Conservation (phyloP, 2,113 vertebrate genomes). For the Mormyrus iriodes region DNA sequence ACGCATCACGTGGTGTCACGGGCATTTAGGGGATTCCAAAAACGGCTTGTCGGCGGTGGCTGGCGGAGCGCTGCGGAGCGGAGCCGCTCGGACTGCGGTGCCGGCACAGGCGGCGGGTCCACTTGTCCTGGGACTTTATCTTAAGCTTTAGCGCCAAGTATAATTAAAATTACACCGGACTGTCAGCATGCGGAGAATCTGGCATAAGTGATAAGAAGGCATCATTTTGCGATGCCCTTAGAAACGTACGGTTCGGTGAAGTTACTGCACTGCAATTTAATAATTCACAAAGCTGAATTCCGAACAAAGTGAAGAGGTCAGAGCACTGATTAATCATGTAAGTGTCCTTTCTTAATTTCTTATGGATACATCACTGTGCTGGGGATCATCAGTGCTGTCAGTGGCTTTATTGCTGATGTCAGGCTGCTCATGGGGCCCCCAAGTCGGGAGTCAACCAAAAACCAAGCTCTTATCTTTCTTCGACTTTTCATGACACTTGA, state of each 20-base stretch:
- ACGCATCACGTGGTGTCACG: conserved; percentile 40
- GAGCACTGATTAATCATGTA: conserved; percentile 8
- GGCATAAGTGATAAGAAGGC: neutral
- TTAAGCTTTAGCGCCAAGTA: neutral
- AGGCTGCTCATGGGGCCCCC: neutral
- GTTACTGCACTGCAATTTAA: neutral
- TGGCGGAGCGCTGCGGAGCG: neutral
- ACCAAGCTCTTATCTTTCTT: neutral
- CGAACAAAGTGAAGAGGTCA: neutral
- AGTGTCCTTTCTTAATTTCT: neutral
- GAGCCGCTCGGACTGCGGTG: neutral
- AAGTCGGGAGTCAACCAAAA: neutral
- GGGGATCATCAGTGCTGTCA: neutral
- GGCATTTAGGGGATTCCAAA: neutral
- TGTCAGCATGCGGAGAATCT: neutral
- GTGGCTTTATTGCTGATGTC: neutral
- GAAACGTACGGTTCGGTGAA: neutral
- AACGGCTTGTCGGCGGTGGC: neutral
- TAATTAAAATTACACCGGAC: neutral
- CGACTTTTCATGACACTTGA: neutral
- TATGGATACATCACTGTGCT: neutral
- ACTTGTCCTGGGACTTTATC: neutral
- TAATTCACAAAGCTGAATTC: neutral
- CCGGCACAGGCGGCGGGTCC: neutral
- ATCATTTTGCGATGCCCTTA: neutral